Conservation (phyloP, 2,113 vertebrate genomes). For the Prinia subflava region DNA sequence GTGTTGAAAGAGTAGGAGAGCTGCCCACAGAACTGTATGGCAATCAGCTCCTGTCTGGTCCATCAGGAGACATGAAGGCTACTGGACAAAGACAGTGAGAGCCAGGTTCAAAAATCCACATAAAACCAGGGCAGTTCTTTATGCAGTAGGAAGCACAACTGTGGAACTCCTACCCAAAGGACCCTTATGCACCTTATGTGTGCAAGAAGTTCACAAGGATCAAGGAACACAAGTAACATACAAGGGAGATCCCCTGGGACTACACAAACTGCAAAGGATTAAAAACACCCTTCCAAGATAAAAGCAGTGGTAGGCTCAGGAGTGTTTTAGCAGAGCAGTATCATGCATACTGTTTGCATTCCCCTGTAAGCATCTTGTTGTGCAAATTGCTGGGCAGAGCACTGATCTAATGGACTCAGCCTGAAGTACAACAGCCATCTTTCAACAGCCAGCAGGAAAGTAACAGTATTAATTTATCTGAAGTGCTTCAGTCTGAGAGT, state of each 20-base stretch:
- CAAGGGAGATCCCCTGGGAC: background rate
- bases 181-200: rapidly evolving
- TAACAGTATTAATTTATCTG: background rate
- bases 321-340: background rate
- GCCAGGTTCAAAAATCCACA: background rate
- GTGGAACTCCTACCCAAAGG: background rate
- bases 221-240: background rate
- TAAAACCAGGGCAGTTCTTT: background rate
- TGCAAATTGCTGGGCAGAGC: background rate
- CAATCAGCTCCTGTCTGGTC: background rate
- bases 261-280: background rate
- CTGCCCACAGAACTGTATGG: background rate
- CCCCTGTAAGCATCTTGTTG: background rate
- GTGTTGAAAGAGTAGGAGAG: background rate
- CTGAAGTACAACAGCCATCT: background rate
- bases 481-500: background rate
- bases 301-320: background rate
- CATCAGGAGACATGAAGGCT: background rate
- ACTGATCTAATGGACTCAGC: background rate
- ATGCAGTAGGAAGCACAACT: background rate
- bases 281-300: background rate
- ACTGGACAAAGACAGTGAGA: background rate
- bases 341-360: background rate
- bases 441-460: background rate
- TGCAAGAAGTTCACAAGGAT: background rate